phyloP scores from a whole-genome alignment of 2,888 invertebrate species.

The Cephus nigrinus region DNA sequence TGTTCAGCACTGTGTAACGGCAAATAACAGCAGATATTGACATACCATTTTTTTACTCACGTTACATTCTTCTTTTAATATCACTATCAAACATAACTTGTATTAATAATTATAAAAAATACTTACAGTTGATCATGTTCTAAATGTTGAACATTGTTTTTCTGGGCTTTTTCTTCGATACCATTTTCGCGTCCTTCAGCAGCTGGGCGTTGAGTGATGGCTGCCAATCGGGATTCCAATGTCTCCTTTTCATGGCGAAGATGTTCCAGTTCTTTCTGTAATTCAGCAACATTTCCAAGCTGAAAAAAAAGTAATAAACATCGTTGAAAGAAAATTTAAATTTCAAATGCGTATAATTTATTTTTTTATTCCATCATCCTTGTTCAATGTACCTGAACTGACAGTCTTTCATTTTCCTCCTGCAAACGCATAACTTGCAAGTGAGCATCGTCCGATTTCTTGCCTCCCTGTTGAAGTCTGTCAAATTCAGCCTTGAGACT shows the following conservation, averaged over 20 bases:
- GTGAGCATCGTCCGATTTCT: conserved; percentile 39
- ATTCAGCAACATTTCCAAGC: conserved; percentile 40
- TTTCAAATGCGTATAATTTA: background rate
- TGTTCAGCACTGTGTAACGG: conserved; percentile 15
- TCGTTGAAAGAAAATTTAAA: background rate
- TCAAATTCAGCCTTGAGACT: conserved; percentile 38
- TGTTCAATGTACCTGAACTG: conserved; percentile 60
- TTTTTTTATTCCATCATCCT: background rate
- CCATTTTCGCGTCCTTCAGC: conserved; percentile 64
- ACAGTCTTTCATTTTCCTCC: conserved; percentile 69
- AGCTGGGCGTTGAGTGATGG: conserved; percentile 62
- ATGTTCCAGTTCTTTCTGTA: conserved; percentile 56
- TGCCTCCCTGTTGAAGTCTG: conserved; percentile 39
- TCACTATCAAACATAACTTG: background rate
- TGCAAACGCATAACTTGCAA: conserved; percentile 65
- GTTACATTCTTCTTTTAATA: background rate
- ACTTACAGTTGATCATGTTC: conserved; percentile 54
- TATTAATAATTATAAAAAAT: background rate
- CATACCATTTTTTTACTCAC: background rate
- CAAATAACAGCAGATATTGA: background rate
- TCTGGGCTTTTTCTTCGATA: conserved; percentile 54
- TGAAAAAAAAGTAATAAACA: conserved; percentile 27
- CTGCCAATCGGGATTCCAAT: conserved; percentile 62
- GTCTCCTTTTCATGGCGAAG: conserved; percentile 64
- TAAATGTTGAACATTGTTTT: conserved; percentile 41